Evolutionary conservation across 2,113 vertebrate genomes (phyloP).

Genomic region (Clarias magur): DNA sequence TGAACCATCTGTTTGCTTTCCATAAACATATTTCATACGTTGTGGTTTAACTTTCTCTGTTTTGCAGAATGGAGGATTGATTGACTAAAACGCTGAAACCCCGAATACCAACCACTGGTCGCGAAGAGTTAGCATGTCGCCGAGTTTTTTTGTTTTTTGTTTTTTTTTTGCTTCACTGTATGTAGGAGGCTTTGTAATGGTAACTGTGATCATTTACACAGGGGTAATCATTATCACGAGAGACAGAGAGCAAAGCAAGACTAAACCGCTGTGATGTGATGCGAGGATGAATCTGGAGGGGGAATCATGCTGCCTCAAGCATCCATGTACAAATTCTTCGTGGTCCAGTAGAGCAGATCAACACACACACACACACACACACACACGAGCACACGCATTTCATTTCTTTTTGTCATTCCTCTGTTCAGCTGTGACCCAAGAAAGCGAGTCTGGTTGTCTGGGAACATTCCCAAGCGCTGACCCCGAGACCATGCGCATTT

Average conservation of each 20-base stretch:
- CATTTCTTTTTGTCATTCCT: constrained; percentile 14
- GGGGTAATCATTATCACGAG: not conserved
- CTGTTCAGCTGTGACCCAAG: constrained; percentile 12
- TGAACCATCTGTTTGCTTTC: constrained; percentile 72
- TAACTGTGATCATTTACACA: constrained; percentile 6
- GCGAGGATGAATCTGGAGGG: not conserved
- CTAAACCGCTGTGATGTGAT: not conserved
- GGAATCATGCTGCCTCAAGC: constrained; percentile 27
- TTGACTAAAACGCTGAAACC: not conserved
- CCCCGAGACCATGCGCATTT: not conserved
- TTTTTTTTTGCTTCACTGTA: too few relatives aligned
- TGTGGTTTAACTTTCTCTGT: constrained; percentile 37
- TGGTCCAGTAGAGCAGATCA: constrained; percentile 13
- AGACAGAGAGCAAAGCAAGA: not conserved
- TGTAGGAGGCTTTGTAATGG: not conserved
- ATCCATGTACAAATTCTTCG: constrained; percentile 15
- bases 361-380: not conserved
- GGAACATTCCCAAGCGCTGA: constrained; percentile 22
- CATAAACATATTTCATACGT: constrained; percentile 68
- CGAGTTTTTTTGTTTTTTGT: not conserved
- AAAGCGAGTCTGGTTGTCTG: constrained; percentile 9
- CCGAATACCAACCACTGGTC: not conserved
- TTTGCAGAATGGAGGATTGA: not conserved
- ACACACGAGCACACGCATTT: not conserved
- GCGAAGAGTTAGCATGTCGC: not conserved